Conservation (phyloP, 1,140 invertebrate genomes). For the Andricus grossulariae region DNA sequence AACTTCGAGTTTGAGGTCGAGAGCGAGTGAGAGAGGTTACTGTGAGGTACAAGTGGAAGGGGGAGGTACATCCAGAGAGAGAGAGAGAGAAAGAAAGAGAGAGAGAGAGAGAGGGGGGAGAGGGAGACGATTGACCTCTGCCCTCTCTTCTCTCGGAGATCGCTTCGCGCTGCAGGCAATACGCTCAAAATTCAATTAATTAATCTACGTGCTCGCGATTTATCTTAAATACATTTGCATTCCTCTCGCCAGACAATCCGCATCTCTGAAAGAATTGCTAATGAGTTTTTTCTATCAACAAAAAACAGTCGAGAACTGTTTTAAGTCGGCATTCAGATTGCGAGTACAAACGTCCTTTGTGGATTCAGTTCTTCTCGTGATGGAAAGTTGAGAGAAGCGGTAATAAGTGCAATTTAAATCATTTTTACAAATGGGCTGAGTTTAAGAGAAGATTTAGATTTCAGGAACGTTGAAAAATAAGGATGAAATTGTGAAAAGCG, state of each 20-base stretch:
- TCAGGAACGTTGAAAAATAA: too few species aligned
- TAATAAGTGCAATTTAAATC: constrained; percentile 30
- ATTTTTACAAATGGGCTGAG: constrained; percentile 3
- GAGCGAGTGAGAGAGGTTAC: neutral
- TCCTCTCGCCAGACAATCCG: constrained; percentile 27
- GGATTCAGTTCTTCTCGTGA: constrained; percentile 15
- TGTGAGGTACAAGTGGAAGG: neutral
- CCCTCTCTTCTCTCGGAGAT: neutral
- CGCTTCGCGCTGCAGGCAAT: constrained; percentile 20
- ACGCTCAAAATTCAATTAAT: constrained; percentile 31
- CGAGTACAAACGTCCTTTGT: constrained; percentile 23
- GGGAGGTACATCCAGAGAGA: neutral
- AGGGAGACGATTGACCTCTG: constrained; percentile 22
- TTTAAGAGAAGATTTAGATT: constrained; percentile 3
- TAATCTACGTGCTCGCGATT: constrained; percentile 29
- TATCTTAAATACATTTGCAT: constrained; percentile 30
- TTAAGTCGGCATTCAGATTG: constrained; percentile 25
- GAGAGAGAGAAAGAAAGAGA: neutral
- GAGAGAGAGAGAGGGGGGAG: neutral
- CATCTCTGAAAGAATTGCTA: constrained; percentile 31
- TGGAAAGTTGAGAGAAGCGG: constrained; percentile 18
- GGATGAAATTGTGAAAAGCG: too few species aligned
- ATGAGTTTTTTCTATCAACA: constrained; percentile 29
- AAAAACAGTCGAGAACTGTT: constrained; percentile 29
- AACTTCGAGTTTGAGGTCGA: constrained; percentile 27